Evolutionary conservation across 2,113 vertebrate genomes (phyloP).

Genomic region (Podarcis cretensis): DNA sequence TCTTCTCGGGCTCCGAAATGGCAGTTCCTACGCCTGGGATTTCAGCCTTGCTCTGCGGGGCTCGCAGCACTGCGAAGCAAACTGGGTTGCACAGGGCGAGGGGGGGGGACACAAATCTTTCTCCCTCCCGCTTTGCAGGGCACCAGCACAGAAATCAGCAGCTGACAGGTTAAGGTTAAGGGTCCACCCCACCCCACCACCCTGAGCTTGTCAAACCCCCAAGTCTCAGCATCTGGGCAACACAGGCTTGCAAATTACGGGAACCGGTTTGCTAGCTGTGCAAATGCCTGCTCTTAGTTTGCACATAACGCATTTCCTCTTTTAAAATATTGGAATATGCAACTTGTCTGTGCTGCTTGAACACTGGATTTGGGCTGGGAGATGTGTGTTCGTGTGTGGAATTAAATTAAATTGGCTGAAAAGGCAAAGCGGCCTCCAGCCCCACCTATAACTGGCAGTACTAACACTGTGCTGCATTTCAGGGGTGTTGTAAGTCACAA

Average conservation of each 20-base stretch:
- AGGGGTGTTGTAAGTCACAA: not conserved
- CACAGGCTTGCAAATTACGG: not conserved
- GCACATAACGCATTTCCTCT: not conserved
- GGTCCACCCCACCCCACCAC: too few relatives aligned
- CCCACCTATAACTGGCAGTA: not conserved
- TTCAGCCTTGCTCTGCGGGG: not conserved
- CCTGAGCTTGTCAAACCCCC: not conserved
- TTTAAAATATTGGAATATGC: not conserved
- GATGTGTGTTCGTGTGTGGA: too few relatives aligned
- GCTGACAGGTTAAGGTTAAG: fast-evolving
- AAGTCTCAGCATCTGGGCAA: not conserved
- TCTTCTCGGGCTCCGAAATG: not conserved
- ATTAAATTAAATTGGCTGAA: not conserved
- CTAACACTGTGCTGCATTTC: not conserved
- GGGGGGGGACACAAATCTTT: not conserved
- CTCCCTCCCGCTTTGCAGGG: not conserved
- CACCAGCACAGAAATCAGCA: not conserved
- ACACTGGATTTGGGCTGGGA: not conserved
- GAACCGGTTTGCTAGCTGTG: not conserved
- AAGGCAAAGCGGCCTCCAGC: not conserved
- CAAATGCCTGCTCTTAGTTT: not conserved
- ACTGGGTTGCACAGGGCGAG: not conserved
- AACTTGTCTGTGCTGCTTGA: not conserved
- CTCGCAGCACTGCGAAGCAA: not conserved
- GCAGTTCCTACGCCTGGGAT: not conserved